phyloP scores from a whole-genome alignment of 2,113 vertebrate genomes.

The Chroicocephalus ridibundus region DNA sequence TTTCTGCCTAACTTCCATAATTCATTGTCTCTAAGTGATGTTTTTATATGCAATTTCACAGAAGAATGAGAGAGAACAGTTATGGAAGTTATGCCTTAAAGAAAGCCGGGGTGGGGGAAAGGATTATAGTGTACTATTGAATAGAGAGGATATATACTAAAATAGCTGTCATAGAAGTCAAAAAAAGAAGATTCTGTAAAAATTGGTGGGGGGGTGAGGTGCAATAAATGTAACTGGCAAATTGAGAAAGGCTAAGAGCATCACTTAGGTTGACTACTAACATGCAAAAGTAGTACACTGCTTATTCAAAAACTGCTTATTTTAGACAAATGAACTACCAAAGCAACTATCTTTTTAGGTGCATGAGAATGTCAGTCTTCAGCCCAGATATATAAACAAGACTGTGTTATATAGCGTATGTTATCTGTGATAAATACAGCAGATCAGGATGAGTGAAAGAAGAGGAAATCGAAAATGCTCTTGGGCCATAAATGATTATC shows the following conservation, averaged over 20 bases:
- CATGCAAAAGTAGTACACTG: not conserved
- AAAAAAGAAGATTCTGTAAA: not conserved
- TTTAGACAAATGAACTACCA: slow-evolving; percentile 15
- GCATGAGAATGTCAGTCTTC: not conserved
- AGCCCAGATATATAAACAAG: not conserved
- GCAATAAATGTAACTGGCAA: not conserved
- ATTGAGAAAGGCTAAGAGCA: not conserved
- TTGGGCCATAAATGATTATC: slow-evolving; percentile 23
- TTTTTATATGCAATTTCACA: not conserved
- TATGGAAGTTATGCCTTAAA: not conserved
- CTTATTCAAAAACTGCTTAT: not conserved
- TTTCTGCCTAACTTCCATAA: not conserved
- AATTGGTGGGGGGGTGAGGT: not conserved
- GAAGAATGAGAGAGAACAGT: not conserved
- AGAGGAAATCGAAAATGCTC: slow-evolving; percentile 25
- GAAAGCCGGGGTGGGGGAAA: not conserved
- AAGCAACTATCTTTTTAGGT: not conserved
- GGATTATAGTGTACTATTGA: not conserved
- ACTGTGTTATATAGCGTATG: not conserved
- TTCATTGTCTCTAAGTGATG: not conserved
- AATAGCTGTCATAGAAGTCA: not conserved
- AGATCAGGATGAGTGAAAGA: not conserved
- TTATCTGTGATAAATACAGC: slow-evolving; percentile 31
- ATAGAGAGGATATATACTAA: not conserved
- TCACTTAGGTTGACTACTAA: not conserved